Base-by-base conservation (phyloP, 1,140 invertebrate species). In the Eufriesea mexicana region DNA sequence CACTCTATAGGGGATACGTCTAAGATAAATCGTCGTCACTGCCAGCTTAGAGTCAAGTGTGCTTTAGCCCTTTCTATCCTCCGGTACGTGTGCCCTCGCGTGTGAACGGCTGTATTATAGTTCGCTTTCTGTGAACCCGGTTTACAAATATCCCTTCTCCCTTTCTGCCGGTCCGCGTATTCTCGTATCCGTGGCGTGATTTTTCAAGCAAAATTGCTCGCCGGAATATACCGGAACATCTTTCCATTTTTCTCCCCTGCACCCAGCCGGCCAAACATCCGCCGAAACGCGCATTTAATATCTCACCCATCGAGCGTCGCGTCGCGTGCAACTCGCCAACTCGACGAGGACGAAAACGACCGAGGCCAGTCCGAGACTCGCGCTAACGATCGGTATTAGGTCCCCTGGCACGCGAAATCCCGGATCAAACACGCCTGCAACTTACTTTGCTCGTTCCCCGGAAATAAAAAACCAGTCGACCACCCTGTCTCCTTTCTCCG, bases 21-120 rank as follows among this genome's bases (percentile, higher is more conserved):
- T 83, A 90, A 92, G 91, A 92, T 92, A 92, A 92, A 92, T 92
- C 85, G 90, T 90, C 85, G 84, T 88, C 87, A 92, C 90, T 91
- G 92, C 87, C 85, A 90, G 85, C 85, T 84, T 87, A 87, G 77
- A 87, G 84, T 83, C 85, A 80, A 83, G 75, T 80, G 71, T 66
- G 64, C 82, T 80, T 84, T 84, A 80, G 61, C 62, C 61, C 73
- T 55, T 76, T 76, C 73, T 51, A 67, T 20, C 35, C 42, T 20
- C 49, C 35, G 18, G 59, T n/a, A 12, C 23, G 64, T 45, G 23
- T 25, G 16, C n/a, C 73, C 35, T 75, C 57, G 77, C 47, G 79
- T 71, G 79, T 28, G 59, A 64, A 62, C 47, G 5, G 23, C 42
- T 20, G 79, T 47, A 57, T 47, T 82, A 76, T 68, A 59, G 42